Base-by-base conservation (phyloP, 2,113 vertebrate genomes). In the Chinchilla lanigera region DNA sequence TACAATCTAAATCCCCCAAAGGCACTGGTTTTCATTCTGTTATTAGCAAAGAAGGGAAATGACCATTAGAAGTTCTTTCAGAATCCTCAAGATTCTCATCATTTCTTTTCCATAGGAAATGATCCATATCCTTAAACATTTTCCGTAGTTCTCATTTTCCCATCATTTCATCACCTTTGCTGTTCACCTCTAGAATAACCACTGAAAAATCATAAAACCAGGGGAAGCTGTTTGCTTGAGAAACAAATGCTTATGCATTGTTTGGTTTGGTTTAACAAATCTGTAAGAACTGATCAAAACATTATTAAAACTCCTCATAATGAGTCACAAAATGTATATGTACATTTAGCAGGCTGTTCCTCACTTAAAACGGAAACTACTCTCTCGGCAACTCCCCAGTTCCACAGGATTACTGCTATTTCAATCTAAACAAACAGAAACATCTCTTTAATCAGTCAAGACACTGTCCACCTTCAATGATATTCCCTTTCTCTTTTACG, bases 361-460 rank as follows among this genome's bases (percentile, higher is more conserved):
- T 98, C 98, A 92, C 14, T 99, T 86, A 99, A 97, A 63, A 97
- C 38, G 52, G 97, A 97, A 58, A 54, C 94, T 6, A 56, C 78
- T 97, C 98, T 99, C 96, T 98, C 99, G 30, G 98, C 98, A 86
- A 99, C 98, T 92, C 98, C 97, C 99, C 99, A 99, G 97, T 99
- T 99, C 99, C 99, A 99, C 95, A 99, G 98, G 77, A 97, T 99
- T 95, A 99, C 12, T 83, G 99, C 99, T 98, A 87, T 97, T 95
- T 99, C 99, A 86, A 99, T 86, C 99, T 99, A 67, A 28, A 78
- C 7, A 96, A 85, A 22, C 38, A 96, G 24, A 93, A 98, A 87
- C 91, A 96, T 50, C 93, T 91, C 73, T 58, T 94, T 93, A 93
- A 84, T 16, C 75, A 91, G 58, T 78, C 94, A 96, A 96, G 82